These are phyloP conservation scores for Silvanus unidentatus DNA, from an alignment of 2,888 invertebrate species.

Conservation along the genomic window DNA sequence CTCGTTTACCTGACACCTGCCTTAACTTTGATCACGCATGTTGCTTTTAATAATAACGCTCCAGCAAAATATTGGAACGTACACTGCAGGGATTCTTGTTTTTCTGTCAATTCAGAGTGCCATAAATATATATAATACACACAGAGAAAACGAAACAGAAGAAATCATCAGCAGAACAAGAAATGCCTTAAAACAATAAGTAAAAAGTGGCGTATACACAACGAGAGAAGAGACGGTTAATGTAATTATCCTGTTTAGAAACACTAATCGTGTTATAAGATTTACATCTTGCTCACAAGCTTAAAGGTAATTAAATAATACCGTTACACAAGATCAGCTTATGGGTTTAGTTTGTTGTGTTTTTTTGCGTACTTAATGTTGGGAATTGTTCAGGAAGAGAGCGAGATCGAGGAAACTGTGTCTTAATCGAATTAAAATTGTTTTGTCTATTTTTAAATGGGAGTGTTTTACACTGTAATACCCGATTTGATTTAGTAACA, in stretches of 20 bases:
- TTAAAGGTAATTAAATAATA: slow-evolving; percentile 13
- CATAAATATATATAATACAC: slow-evolving; percentile 37
- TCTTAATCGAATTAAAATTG: too few relatives aligned
- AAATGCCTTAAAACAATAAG: slow-evolving; percentile 26
- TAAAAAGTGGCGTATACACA: too few relatives aligned
- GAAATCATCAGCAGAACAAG: slow-evolving; percentile 20
- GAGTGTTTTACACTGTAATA: too few relatives aligned
- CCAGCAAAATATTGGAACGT: slow-evolving; percentile 27
- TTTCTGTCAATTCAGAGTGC: slow-evolving; percentile 41
- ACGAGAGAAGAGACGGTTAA: slow-evolving; percentile 16
- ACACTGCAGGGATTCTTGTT: slow-evolving; percentile 39
- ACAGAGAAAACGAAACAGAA: too few relatives aligned
- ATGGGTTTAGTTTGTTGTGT: too few relatives aligned
- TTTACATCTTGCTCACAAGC: slow-evolving; percentile 13
- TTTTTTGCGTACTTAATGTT: too few relatives aligned
- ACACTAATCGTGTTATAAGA: slow-evolving; percentile 22
- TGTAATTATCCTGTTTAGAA: slow-evolving; percentile 33
- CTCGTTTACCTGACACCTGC: slow-evolving; percentile 36
- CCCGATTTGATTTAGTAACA: too few relatives aligned
- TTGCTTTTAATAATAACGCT: slow-evolving; percentile 28
- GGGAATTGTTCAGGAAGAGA: too few relatives aligned
- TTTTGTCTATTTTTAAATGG: too few relatives aligned
- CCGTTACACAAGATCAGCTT: slow-evolving; percentile 9
- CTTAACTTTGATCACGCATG: slow-evolving; percentile 35
- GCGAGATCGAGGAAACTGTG: too few relatives aligned